phyloP scores from a whole-genome alignment of 2,113 vertebrate genomes.

The Ceuthmochares aereus region DNA sequence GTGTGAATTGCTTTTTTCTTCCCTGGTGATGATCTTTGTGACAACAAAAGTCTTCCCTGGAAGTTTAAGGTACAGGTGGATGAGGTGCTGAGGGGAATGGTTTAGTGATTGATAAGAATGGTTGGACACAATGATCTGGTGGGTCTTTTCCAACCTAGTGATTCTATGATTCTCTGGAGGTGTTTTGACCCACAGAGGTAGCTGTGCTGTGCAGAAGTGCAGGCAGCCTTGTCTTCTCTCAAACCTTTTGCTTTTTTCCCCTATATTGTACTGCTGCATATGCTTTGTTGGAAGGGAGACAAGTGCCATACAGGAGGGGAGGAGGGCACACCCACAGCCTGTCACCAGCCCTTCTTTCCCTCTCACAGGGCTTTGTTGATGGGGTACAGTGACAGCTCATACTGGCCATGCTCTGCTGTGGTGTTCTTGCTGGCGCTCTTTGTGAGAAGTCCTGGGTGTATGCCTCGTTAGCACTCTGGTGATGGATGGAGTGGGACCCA shows the following conservation, averaged over 20 bases:
- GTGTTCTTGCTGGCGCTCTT: neutral
- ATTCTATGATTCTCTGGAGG: too few relatives aligned
- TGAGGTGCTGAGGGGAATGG: too few relatives aligned
- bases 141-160: too few relatives aligned
- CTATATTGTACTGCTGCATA: rapidly evolving
- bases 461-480: neutral
- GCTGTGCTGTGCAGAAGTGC: neutral
- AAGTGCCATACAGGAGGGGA: rapidly evolving
- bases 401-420: neutral
- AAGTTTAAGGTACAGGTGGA: too few relatives aligned
- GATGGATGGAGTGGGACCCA: neutral
- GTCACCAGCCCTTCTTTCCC: neutral
- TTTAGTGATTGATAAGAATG: too few relatives aligned
- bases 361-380: neutral
- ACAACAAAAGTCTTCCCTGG: neutral
- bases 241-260: neutral
- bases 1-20: neutral
- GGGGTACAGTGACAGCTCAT: neutral
- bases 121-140: too few relatives aligned
- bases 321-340: rapidly evolving
- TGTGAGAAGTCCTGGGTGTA: neutral
- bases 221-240: neutral
- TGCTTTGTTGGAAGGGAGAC: neutral
- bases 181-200: neutral
- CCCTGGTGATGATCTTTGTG: neutral